A percentile compares a stretch with the other conserved stretches of the same genome.
phyloP scores from a whole-genome alignment of 2,888 invertebrate genomes.

The Carabus problematicus region DNA sequence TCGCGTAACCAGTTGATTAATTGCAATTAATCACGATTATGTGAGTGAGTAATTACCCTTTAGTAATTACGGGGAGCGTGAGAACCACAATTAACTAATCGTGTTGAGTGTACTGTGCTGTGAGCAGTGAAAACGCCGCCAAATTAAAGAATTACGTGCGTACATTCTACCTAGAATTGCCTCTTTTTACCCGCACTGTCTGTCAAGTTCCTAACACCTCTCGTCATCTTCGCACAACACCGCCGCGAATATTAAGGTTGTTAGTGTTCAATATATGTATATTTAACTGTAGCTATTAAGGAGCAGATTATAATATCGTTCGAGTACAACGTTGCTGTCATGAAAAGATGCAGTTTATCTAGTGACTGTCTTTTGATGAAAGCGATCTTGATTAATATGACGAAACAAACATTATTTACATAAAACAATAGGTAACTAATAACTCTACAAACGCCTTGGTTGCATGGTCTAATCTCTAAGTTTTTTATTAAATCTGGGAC shows the following conservation, averaged over 20 bases:
- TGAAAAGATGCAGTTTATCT: too few relatives aligned
- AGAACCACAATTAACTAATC: constrained; percentile 40
- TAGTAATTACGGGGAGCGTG: constrained; percentile 35
- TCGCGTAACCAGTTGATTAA: neutral
- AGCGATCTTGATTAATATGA: too few relatives aligned
- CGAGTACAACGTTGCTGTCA: too few relatives aligned
- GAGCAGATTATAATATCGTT: too few relatives aligned
- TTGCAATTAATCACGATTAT: constrained; percentile 22
- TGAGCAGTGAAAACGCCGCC: constrained; percentile 4
- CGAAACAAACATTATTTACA: too few relatives aligned
- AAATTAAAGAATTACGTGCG: constrained; percentile 26
- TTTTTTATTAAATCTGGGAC: too few relatives aligned
- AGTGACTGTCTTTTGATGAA: too few relatives aligned
- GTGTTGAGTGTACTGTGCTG: constrained; percentile 8
- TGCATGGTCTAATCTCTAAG: too few relatives aligned
- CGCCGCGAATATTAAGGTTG: neutral
- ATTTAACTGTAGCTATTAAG: too few relatives aligned
- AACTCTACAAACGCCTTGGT: too few relatives aligned
- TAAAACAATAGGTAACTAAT: too few relatives aligned
- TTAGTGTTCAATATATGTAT: too few relatives aligned
- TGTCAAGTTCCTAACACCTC: neutral
- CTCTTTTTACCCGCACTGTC: neutral
- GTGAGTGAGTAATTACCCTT: constrained; percentile 31
- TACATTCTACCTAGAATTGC: neutral
- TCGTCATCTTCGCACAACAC: neutral